phyloP scores from a whole-genome alignment of 2,797 vertebrate species.

The Astyanax mexicanus region DNA sequence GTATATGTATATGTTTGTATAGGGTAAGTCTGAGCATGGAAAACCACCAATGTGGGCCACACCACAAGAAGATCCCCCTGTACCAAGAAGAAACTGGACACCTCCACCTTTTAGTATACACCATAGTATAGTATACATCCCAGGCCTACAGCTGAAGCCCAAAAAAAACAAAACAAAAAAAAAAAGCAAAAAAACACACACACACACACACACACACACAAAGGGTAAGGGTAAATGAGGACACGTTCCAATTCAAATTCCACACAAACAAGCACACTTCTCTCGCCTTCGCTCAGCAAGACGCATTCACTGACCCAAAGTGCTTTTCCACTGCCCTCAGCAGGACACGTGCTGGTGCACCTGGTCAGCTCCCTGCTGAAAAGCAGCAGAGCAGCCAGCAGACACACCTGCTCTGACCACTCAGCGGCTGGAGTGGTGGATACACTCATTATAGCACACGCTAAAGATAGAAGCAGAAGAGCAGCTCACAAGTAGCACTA shows the following conservation, averaged over 20 bases:
- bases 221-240: not conserved
- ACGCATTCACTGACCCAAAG: constrained; percentile 25
- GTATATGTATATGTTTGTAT: too few relatives aligned
- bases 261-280: not conserved
- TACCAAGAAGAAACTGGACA: not conserved
- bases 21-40: not conserved
- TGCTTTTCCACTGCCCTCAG: not conserved
- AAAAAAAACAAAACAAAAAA: too few relatives aligned
- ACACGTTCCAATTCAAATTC: not conserved
- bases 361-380: constrained; percentile 4
- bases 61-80: not conserved
- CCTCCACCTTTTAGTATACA: not conserved
- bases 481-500: not conserved
- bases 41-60: not conserved
- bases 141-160: not conserved
- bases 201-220: too few relatives aligned
- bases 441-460: constrained; percentile 6
- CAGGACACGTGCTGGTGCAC: not conserved
- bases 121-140: too few relatives aligned
- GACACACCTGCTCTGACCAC: not conserved
- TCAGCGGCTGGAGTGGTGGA: not conserved
- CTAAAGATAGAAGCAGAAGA: constrained; percentile 27
- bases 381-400: not conserved
- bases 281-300: not conserved
- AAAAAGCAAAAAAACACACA: too few relatives aligned